Evolutionary conservation across 2,888 invertebrate genomes (phyloP).

Genomic region (Erebia ligea): DNA sequence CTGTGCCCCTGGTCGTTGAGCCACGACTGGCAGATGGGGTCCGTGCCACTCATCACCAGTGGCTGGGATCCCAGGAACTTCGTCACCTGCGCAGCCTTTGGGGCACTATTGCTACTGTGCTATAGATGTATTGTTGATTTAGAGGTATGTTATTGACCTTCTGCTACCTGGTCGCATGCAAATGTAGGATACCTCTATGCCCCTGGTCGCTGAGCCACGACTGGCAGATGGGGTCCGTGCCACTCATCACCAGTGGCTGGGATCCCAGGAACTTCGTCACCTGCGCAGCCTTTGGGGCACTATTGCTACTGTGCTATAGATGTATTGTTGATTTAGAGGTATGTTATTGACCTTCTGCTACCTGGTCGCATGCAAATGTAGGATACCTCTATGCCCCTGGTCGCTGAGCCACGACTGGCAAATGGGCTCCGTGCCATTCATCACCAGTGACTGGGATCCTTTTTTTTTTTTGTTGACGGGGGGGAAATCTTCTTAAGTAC

Average conservation of each 20-base stretch:
- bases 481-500: too few relatives aligned
- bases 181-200: slow-evolving; percentile 89
- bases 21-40: slow-evolving; percentile 96
- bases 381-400: slow-evolving; percentile 90
- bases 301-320: slow-evolving; percentile 84
- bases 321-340: slow-evolving; percentile 88
- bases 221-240: slow-evolving; percentile 95
- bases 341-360: slow-evolving; percentile 44
- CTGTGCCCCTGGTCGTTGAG: slow-evolving; percentile 90
- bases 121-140: slow-evolving; percentile 86
- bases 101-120: slow-evolving; percentile 84
- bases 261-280: slow-evolving; percentile 90
- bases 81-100: slow-evolving; percentile 87
- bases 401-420: slow-evolving; percentile 95
- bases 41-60: slow-evolving; percentile 89
- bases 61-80: slow-evolving; percentile 88
- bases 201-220: slow-evolving; percentile 92
- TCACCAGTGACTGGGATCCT: slow-evolving; percentile 87
- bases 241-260: slow-evolving; percentile 86
- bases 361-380: slow-evolving; percentile 91
- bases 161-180: too few relatives aligned
- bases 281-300: slow-evolving; percentile 86
- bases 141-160: slow-evolving; percentile 78
- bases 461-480: too few relatives aligned
- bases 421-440: slow-evolving; percentile 92